phyloP scores from a whole-genome alignment of 1,140 invertebrate species.

The Drosophila rhopaloa region DNA sequence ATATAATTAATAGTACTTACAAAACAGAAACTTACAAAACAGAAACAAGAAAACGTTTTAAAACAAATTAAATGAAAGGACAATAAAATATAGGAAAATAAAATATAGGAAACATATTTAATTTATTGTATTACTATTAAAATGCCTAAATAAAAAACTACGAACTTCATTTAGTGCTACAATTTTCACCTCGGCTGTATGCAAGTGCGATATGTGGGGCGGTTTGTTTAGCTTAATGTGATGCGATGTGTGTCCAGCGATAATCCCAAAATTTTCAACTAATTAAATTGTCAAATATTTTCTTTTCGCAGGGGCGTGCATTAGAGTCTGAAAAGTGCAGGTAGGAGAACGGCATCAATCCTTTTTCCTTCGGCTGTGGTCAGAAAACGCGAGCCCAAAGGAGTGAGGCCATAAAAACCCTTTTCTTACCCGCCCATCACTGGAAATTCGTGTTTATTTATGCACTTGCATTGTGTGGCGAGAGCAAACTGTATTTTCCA shows the following conservation, averaged over 20 bases:
- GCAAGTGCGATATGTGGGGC: neutral
- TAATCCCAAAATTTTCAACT: conserved; percentile 74
- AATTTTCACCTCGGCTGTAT: neutral
- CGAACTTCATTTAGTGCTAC: neutral
- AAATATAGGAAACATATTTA: no score
- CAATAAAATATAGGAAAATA: neutral
- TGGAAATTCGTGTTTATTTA: conserved; percentile 68
- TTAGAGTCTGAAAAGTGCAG: conserved; percentile 10
- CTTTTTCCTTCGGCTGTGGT: conserved; percentile 28
- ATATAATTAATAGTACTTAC: no score
- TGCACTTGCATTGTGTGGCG: conserved; percentile 74
- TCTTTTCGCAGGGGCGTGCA: conserved; percentile 21
- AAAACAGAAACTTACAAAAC: no score
- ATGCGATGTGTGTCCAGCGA: conserved; percentile 46
- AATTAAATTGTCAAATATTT: conserved; percentile 84
- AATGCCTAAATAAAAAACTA: no score
- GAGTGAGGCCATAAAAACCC: conserved; percentile 67
- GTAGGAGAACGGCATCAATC: conserved; percentile 25
- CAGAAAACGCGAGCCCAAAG: conserved; percentile 30
- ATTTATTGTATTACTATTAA: no score
- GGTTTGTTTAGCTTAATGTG: conserved; percentile 36
- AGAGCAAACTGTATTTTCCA: conserved; percentile 34
- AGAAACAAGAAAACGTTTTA: neutral
- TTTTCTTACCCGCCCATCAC: conserved; percentile 15
- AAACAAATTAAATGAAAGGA: neutral